Base-by-base conservation (phyloP, 2,797 vertebrate genomes). In the Acanthiza pusilla region DNA sequence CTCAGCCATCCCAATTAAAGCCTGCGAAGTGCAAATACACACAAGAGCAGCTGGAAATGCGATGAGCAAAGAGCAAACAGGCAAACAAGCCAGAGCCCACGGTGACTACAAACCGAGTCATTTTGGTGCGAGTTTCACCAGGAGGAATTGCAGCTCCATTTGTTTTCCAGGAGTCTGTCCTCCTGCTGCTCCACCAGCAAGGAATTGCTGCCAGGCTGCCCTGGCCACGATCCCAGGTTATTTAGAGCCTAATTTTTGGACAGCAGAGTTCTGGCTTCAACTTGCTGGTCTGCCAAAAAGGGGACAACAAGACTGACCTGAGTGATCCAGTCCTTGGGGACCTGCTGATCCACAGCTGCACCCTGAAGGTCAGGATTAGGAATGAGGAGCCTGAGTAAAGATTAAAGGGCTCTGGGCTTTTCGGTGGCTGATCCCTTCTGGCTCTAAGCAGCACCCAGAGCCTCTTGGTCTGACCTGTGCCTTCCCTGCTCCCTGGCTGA, bases 1-100 rank as follows among this genome's bases (percentile, higher is more conserved):
- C 51, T 88, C 87, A 81, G 74, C 84, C 48, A 7, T 19, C 60
- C 85, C 74, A 89, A 85, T 79, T 42, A 85, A 50, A 86, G 87
- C 78, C 45, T 45, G 85, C 25, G 0, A 80, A 60, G 65, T 42
- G 76, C 85, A 86, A 70, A 91, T 48, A 78, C 86, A 87, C 77
- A 80, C 55, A 15, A 11, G 71, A 85, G 70, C 72, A 47, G 77
- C 89, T 85, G 83, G 66, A 40, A 83, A 84, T 4, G 38, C 3
- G 2, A 53, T 9, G 43, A 60, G 70, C 82, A 62, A 54, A 88
- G 38, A 91, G 55, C n/a, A 71, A 91, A 88, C 85, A 85, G 81
- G 80, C 84, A 82, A 91, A 91, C 60, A 38, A 94, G 71, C 19
- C 88, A 62, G 89, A 48, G 36, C 75, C 74, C 85, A 10, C 0